Conservation (phyloP, 2,888 invertebrate genomes). For the Mythimna ferrago region DNA sequence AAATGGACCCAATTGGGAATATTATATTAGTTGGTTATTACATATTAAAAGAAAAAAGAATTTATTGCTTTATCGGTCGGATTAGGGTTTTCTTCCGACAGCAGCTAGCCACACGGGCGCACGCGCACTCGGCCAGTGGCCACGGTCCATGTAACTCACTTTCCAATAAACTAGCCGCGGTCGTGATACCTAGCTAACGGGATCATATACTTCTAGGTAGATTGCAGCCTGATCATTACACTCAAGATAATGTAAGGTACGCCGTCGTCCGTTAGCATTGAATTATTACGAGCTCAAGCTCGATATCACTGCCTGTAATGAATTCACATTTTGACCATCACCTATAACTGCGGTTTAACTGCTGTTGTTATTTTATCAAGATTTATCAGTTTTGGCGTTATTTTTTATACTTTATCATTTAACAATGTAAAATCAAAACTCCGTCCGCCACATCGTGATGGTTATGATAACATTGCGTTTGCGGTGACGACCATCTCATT, state of each 20-base stretch:
- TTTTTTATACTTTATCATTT: slow-evolving; percentile 44
- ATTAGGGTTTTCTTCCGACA: slow-evolving; percentile 77
- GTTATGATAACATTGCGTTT: slow-evolving; percentile 73
- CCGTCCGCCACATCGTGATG: slow-evolving; percentile 64
- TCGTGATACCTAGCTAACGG: slow-evolving; percentile 88
- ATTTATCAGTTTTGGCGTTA: slow-evolving; percentile 13
- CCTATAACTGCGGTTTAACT: slow-evolving; percentile 25
- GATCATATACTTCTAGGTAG: slow-evolving; percentile 82
- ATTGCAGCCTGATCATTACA: slow-evolving; percentile 78
- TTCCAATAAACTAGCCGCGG: slow-evolving; percentile 87
- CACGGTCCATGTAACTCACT: slow-evolving; percentile 84
- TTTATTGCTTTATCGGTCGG: slow-evolving; percentile 65
- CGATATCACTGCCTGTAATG: slow-evolving; percentile 36
- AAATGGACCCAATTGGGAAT: background rate
- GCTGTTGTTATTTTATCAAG: slow-evolving; percentile 28
- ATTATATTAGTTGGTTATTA: slow-evolving; percentile 17
- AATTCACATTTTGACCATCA: slow-evolving; percentile 40
- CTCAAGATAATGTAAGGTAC: slow-evolving; percentile 67
- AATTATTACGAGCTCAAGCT: slow-evolving; percentile 51
- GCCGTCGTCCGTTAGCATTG: slow-evolving; percentile 60
- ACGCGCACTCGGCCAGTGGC: slow-evolving; percentile 75
- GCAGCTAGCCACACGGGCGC: slow-evolving; percentile 62
- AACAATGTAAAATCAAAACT: slow-evolving; percentile 68
- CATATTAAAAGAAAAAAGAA: slow-evolving; percentile 23
- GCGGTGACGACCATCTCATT: slow-evolving; percentile 74